phyloP scores from a whole-genome alignment of 1,140 invertebrate genomes.

The Zaprionus kolodkinae region DNA sequence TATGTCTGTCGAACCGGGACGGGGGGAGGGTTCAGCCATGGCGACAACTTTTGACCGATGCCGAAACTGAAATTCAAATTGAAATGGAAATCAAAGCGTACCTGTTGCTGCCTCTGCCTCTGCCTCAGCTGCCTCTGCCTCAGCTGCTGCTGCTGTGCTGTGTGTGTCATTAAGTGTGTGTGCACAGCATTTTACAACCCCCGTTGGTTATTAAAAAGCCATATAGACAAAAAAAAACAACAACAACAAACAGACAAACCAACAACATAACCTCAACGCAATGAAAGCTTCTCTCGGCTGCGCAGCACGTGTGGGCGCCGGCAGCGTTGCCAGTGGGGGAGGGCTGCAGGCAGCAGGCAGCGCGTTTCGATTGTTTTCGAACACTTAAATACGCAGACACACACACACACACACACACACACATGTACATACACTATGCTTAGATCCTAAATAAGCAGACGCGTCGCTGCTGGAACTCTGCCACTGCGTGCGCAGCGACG shows the following conservation, averaged over 20 bases:
- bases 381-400: conserved; percentile 51
- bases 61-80: conserved; percentile 6
- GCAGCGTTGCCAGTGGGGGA: conserved; percentile 11
- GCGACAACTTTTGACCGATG: conserved; percentile 24
- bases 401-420: not conserved
- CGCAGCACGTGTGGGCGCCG: conserved; percentile 33
- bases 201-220: conserved; percentile 73
- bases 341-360: conserved; percentile 13
- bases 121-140: not conserved
- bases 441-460: conserved; percentile 69
- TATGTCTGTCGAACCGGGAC: not conserved
- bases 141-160: conserved; percentile 1
- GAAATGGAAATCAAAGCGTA: conserved; percentile 4
- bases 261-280: conserved; percentile 43
- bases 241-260: not conserved
- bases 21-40: conserved; percentile 31
- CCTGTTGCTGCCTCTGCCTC: conserved; percentile 4
- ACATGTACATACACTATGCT: conserved; percentile 26
- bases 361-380: conserved; percentile 64
- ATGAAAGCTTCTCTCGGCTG: conserved; percentile 29
- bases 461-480: conserved; percentile 39
- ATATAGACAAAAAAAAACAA: conserved; percentile 67
- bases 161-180: conserved; percentile 22
- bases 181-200: conserved; percentile 65
- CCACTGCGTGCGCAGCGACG: conserved; percentile 14